Conservation (phyloP, 2,113 vertebrate genomes). For the Columba janthina region DNA sequence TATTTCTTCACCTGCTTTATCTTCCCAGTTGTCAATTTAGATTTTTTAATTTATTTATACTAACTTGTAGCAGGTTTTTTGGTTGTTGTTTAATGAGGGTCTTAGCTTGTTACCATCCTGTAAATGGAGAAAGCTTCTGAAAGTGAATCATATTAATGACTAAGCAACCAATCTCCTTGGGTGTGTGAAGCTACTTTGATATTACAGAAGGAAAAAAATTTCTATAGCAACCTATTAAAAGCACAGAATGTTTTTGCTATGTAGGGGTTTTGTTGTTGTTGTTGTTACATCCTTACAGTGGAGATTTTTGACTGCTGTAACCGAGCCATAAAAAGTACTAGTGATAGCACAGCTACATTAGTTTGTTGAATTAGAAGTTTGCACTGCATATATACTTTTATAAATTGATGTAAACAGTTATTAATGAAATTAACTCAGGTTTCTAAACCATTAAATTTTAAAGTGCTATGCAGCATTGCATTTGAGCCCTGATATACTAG, state of each 20-base stretch:
- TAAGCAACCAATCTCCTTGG: conserved; percentile 1
- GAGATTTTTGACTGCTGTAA: neutral
- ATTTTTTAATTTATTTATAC: neutral
- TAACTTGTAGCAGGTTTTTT: neutral
- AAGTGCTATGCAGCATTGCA: neutral
- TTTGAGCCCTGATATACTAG: neutral
- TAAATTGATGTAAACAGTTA: neutral
- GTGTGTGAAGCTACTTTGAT: neutral
- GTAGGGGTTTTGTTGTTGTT: neutral
- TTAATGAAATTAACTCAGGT: neutral
- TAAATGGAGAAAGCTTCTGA: neutral
- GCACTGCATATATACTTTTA: neutral
- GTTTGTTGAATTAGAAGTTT: neutral
- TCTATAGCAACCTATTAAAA: conserved; percentile 53
- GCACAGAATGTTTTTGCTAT: neutral
- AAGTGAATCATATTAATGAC: neutral
- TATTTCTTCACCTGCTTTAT: neutral
- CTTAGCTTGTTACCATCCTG: neutral
- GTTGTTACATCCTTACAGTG: neutral
- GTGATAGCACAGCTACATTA: neutral
- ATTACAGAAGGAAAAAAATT: conserved; percentile 18
- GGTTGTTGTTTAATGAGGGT: neutral
- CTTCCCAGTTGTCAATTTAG: neutral
- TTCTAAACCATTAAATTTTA: neutral
- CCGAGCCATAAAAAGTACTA: neutral